Evolutionary conservation across 2,113 vertebrate species (phyloP).

Genomic region (Carassius gibelio): DNA sequence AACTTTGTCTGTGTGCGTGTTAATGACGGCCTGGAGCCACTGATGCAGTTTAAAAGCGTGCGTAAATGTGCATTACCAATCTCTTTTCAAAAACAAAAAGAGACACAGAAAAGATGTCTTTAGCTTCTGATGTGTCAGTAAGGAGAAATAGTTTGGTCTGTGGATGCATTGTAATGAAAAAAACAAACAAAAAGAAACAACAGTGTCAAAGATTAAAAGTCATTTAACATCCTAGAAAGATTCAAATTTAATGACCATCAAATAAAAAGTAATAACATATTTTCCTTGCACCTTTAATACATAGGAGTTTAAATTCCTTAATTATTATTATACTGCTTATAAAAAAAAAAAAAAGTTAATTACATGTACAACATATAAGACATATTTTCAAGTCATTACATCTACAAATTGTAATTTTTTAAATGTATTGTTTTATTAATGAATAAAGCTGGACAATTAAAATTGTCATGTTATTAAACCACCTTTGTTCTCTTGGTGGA

Average conservation of each 20-base stretch:
- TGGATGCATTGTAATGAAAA: background rate
- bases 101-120: background rate
- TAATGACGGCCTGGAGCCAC: slow-evolving; percentile 54
- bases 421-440: background rate
- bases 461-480: background rate
- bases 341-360: background rate
- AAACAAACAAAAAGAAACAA: background rate
- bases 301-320: background rate
- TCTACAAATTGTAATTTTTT: background rate
- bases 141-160: background rate
- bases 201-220: background rate
- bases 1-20: slow-evolving; percentile 48
- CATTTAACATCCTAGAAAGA: background rate
- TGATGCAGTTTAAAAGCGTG: slow-evolving; percentile 12
- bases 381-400: background rate
- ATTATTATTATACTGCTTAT: background rate
- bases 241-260: background rate
- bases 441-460: background rate
- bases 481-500: background rate
- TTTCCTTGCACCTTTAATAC: background rate
- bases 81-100: slow-evolving; percentile 12
- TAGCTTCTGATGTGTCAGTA: background rate
- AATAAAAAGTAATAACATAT: background rate
- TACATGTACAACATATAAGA: background rate
- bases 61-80: slow-evolving; percentile 10